Base-by-base conservation (phyloP, 2,797 vertebrate genomes). In the Aythya fuligula region DNA sequence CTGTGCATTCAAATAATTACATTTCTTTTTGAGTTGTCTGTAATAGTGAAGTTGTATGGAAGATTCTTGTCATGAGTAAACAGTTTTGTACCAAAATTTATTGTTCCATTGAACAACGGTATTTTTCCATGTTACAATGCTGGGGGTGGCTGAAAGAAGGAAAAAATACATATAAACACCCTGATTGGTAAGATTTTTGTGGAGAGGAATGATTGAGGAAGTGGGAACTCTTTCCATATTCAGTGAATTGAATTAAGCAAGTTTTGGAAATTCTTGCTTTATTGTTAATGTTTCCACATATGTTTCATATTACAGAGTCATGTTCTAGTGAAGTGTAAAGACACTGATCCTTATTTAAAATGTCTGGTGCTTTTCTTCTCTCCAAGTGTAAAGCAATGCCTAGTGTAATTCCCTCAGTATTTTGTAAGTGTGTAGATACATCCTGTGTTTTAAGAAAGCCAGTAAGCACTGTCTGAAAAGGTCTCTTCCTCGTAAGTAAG, bases 321-420 rank as follows among this genome's bases (percentile, higher is more conserved):
- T 87, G 89, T 80, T 84, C 69, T 94, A 86, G 85, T 64, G 89
- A 96, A 95, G 94, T 95, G 88, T 95, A 94, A 97, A 94, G 93
- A 88, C 66, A 69, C 56, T 97, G 84, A 89, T 94, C 43, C 80
- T 90, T 87, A 89, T 87, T 90, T 89, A 80, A 94, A 43, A 21
- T 73, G 53, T 67, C 49, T 87, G 34, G n/a, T 87, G 69, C 61
- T 79, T 87, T 90, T 86, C 78, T 95, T 51, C 72, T 93, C 11
- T 86, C 83, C 67, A 80, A 51, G 38, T 78, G 34, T 84, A 93
- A 87, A 79, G 81, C 71, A 91, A n/a, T 62, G 73, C 49, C 64
- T 49, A 10, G 16, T 77, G 67, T 84, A 95, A 94, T 96, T 89
- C 84, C 76, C 61, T 74, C 36, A 38, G 65, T 38, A 30, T 73